Conservation (phyloP, 2,888 invertebrate genomes). For the Cactoblastis cactorum region DNA sequence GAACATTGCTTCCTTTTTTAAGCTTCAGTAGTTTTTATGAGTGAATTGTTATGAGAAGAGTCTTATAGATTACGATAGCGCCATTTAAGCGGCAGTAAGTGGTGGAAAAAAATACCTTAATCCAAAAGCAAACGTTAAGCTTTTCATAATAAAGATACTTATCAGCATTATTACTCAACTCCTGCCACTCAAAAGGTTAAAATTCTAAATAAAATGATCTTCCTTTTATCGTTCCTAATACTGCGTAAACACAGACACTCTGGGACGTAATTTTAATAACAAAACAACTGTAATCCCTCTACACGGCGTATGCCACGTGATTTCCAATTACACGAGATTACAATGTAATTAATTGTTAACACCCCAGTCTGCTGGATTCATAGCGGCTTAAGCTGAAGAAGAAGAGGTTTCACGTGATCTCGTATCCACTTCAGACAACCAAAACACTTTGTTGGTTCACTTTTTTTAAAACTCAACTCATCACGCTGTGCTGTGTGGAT, state of each 20-base stretch:
- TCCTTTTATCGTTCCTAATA: not conserved
- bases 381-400: not conserved
- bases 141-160: no score
- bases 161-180: not conserved
- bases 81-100: no score
- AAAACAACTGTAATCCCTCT: constrained; percentile 9
- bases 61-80: no score
- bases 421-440: not conserved
- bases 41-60: no score
- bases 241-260: not conserved
- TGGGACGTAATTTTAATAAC: constrained; percentile 8
- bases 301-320: constrained; percentile 9
- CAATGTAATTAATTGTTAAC: constrained; percentile 17
- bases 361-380: constrained; percentile 11
- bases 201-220: not conserved
- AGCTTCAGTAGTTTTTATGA: no score
- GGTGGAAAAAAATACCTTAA: no score
- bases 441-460: no score
- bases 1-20: no score
- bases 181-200: not conserved
- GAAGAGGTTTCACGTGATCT: not conserved
- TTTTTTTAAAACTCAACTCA: no score
- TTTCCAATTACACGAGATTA: constrained; percentile 18
- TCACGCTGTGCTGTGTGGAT: no score
- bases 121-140: no score